Base-by-base conservation (phyloP, 2,797 vertebrate genomes). In the Sebastes steindachneri region DNA sequence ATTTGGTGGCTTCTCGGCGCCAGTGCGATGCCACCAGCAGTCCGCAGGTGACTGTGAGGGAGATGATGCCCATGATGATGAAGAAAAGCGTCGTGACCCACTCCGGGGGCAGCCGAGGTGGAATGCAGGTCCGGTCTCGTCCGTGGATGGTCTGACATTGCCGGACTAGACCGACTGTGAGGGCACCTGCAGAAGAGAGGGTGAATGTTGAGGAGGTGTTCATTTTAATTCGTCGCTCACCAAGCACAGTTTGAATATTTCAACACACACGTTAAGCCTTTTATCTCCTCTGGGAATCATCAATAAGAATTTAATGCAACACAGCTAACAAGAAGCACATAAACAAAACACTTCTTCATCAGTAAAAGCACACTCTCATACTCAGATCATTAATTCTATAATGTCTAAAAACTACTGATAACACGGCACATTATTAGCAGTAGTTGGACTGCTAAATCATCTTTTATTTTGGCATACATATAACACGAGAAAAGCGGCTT, bases 1-100 rank as follows among this genome's bases (percentile, higher is more conserved):
- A 99, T 94, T 99, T 99, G 91, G 98, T 99, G 94, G 98, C 98
- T 94, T 99, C 98, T 91, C 98, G 91, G 93, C 98, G 97, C 99
- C 99, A 99, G 95, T 99, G 98, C 63, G 99, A 99, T 74, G 98
- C 98, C 96, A 99, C 97, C 82, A 99, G 96, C 90, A 99, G 96
- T 85, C 97, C 99, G 69, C 99, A 99, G 71, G 99, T 99, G 95
- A 99, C 97, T 73, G 99, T 99, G 96, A 99, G 97, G 93, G 98
- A 99, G 96, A 99, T 97, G 95, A 99, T 99, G 93, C 99, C 99
- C 98, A 99, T 97, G 95, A 99, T 98, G 96, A 99, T 99, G 95
- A 99, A 99, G 97, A 99, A 99, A 68, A 99, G 97, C 15, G 98
- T 99, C 88, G 98, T 99, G 93, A 99, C 97, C 99, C 99, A 99